phyloP scores from a whole-genome alignment of 1,140 invertebrate genomes.

The Drosophila bifasciata region DNA sequence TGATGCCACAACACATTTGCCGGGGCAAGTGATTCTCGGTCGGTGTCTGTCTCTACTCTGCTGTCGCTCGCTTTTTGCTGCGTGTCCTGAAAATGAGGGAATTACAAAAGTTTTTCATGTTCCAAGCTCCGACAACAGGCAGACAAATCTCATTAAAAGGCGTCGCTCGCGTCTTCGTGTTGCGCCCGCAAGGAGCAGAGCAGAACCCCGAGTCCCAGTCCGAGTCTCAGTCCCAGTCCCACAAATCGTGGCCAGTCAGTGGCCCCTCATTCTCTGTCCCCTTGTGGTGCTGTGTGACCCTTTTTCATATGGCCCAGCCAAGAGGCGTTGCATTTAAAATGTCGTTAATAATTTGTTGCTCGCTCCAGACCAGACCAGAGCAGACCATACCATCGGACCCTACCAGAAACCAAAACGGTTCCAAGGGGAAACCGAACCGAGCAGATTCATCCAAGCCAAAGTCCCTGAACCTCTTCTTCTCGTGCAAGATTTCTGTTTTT shows the following conservation, averaged over 20 bases:
- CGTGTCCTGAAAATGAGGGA: conserved; percentile 70
- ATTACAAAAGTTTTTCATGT: conserved; percentile 79
- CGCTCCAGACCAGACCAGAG: conserved; percentile 24
- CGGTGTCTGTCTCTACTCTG: conserved; percentile 6
- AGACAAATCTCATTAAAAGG: conserved; percentile 82
- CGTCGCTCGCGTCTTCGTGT: conserved; percentile 60
- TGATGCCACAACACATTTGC: conserved; percentile 67
- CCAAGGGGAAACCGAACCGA: conserved; percentile 3
- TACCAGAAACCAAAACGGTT: conserved; percentile 3
- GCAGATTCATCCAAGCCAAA: conserved; percentile 11
- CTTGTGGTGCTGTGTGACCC: conserved; percentile 43
- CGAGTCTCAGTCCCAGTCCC: conserved; percentile 36
- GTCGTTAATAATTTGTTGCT: conserved; percentile 82
- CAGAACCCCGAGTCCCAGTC: neutral
- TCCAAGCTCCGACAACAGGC: conserved; percentile 20
- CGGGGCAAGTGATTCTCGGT: conserved; percentile 52
- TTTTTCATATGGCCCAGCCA: conserved; percentile 44
- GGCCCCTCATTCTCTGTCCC: conserved; percentile 24
- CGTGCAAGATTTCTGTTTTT: conserved; percentile 20
- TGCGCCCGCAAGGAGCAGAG: conserved; percentile 45
- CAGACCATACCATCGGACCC: conserved; percentile 17
- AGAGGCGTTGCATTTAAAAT: conserved; percentile 80
- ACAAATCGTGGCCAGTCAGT: conserved; percentile 46
- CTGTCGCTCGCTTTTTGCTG: conserved; percentile 57
- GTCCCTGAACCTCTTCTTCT: conserved; percentile 44